Evolutionary conservation across 35 echinoderm and acorn worm genomes (phyloP), one percentile per base, ranked within the genome.

Genomic region (Stichopus chloronotus): DNA sequence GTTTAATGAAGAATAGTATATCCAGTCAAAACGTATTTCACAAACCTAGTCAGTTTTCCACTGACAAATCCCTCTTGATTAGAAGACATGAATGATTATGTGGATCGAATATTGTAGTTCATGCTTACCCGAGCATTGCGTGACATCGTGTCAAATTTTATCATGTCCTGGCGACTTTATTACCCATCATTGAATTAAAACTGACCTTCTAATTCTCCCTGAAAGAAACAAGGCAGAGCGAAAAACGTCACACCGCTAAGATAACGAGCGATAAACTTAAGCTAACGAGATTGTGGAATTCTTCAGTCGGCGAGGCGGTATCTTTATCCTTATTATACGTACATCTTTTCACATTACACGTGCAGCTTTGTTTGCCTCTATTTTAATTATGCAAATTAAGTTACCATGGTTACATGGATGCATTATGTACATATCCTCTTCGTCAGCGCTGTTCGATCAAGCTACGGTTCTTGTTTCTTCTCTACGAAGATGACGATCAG

Each of bases 101-200:
- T 74, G 69, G 69, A 7, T 21, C 69, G 55, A 85, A 14, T 56
- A 85, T 58, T 25, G 55, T 19, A 85, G 54, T 85, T 85, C 58
- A 58, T 58, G 25, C 82, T 7, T 7, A 59, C n/a, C n/a, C 82
- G 17, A 81, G 53, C 55, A 58, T 23, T 21, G 55, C 55, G 55
- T 59, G 57, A 85, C 82, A 53, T 8, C 55, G 24, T 58, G 82
- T 85, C 82, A 58, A 56, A 85, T 85, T 58, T 58, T 85, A 85
- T 85, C 82, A 85, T 85, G 82, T 85, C 82, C 16, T 19, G 82
- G 82, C 82, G 58, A 85, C 58, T 85, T 53, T 85, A 58, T 85
- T 56, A 85, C 55, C 22, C 82, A 19, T 85, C 82, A 85, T 85
- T 56, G 58, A 85, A 85, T 85, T 85, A 85, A 58, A 21, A 85